Conservation (phyloP, 2,888 invertebrate species). For the Eupithecia abbreviata region DNA sequence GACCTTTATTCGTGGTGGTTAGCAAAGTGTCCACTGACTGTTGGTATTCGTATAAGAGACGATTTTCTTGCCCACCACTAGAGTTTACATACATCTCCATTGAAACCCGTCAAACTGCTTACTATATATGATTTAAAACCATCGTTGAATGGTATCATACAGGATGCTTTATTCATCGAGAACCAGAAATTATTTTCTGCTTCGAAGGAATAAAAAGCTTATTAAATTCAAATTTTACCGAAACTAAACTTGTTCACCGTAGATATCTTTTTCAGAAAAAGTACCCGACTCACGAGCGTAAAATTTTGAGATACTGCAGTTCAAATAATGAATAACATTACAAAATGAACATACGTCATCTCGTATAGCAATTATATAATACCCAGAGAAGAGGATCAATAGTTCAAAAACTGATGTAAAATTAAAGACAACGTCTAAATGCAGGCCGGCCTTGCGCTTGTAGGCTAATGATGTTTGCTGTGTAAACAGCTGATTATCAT, state of each 20-base stretch:
- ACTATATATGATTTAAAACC: background rate
- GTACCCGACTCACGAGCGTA: background rate
- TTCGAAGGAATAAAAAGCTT: background rate
- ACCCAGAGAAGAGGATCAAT: constrained; percentile 1
- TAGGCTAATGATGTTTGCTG: constrained; percentile 5
- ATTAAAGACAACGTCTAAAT: background rate
- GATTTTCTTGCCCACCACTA: no score
- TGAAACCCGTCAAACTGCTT: background rate
- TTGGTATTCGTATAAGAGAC: background rate
- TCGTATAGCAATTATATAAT: background rate
- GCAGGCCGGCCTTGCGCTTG: background rate
- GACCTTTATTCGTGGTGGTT: background rate
- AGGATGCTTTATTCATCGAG: no score
- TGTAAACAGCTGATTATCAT: constrained; percentile 9
- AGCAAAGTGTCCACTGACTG: background rate
- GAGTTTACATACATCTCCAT: background rate
- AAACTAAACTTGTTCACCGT: background rate
- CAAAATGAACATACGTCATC: background rate
- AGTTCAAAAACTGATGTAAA: constrained; percentile 1
- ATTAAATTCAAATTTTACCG: background rate
- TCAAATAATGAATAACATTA: background rate
- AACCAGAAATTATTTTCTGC: background rate
- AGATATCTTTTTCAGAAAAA: background rate
- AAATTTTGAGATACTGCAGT: background rate
- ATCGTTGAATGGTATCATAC: no score